Evolutionary conservation across 2,888 invertebrate species (phyloP), one percentile per base, ranked within the genome.

Genomic region (Melolontha melolontha): DNA sequence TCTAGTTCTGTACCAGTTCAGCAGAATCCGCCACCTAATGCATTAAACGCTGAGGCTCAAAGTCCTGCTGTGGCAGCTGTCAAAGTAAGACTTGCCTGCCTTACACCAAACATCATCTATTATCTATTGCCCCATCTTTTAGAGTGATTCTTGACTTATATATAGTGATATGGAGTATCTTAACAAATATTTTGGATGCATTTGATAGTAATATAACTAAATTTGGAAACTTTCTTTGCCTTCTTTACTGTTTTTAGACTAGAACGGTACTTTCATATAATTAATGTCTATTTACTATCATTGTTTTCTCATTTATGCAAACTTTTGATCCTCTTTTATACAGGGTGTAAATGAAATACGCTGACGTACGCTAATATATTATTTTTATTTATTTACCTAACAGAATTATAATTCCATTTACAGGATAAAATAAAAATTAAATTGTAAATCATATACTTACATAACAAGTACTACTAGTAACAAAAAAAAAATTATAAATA

Each of bases 1-100:
- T 89, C 89, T 80, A 88, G 87, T 77, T 89, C 89, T 52, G 87
- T 90, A 84, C 89, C 90, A 55, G 81, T 81, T 71, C 82, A 80
- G 75, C 80, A 81, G 79, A 81, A 74, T 66, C 73, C 76, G 42
- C 71, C 75, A 71, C 64, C 65, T 72, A 72, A 72, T 67, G 69
- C 69, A 63, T 62, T 73, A 71, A 74, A 71, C 67, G 69, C 68
- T 65, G 71, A 71, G 68, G 72, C 70, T 65, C 71, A 76, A 73
- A 79, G 77, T 75, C 75, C 75, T 73, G 78, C 78, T 73, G 79
- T 79, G 75, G 77, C 78, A 76, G 76, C 79, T 67, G 73, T 80
- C 77, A 82, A 83, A 83, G 83, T 83, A 83, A 83, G 82, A 78
- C 73, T 73, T 72, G 72, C 74, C 72, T 74, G 71, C 68, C 41